Evolutionary conservation across 53 echinoderm and acorn worm genomes (phyloP).

Genomic region (Apostichopus leukothele): DNA sequence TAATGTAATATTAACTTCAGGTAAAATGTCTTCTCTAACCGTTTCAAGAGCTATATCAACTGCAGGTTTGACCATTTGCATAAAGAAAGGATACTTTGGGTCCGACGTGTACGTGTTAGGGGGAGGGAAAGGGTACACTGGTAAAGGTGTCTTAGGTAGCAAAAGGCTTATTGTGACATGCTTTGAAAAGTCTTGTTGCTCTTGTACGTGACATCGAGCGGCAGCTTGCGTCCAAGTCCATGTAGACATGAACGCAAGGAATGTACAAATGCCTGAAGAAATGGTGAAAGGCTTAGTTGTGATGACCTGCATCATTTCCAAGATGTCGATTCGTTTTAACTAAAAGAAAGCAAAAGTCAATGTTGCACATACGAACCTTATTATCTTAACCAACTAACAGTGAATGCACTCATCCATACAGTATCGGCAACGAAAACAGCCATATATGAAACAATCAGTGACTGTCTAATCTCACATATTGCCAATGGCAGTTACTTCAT

Average conservation of each 20-base stretch:
- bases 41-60: slow-evolving; percentile 74
- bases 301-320: slow-evolving; percentile 4
- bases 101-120: slow-evolving; percentile 26
- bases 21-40: slow-evolving; percentile 45
- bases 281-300: not conserved
- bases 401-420: too few species aligned
- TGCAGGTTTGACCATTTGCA: slow-evolving; percentile 82
- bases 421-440: too few species aligned
- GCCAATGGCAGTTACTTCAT: too few species aligned
- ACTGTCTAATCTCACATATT: too few species aligned
- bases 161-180: slow-evolving; percentile 40
- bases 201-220: not conserved
- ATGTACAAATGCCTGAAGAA: not conserved
- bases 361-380: too few species aligned
- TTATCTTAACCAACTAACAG: too few species aligned
- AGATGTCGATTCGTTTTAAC: not conserved
- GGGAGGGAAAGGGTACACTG: slow-evolving; percentile 1
- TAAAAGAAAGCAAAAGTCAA: too few species aligned
- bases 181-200: not conserved
- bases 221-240: not conserved
- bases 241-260: not conserved
- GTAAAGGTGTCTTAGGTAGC: slow-evolving; percentile 54
- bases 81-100: slow-evolving; percentile 67
- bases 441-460: too few species aligned
- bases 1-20: slow-evolving; percentile 49